Base-by-base conservation (phyloP, 1,140 invertebrate species). In the Ips nitidus region DNA sequence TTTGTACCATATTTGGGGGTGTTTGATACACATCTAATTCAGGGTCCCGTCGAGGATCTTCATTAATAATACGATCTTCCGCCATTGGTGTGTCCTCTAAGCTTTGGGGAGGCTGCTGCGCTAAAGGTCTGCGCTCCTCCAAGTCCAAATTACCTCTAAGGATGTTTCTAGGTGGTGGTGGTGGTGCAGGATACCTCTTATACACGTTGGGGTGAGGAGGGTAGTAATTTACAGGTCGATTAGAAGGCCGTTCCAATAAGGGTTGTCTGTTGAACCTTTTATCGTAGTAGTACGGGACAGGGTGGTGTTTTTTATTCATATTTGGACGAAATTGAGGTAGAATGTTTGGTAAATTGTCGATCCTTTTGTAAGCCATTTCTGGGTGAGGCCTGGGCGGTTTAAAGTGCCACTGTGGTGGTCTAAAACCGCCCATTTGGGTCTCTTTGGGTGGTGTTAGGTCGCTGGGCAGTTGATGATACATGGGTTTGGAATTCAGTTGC, bases 271-370 rank as follows among this genome's bases (percentile, higher is more conserved):
- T 73, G 6, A 75, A 69, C 22, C 72, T 66, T n/a, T 75, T 71
- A 55, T 75, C 72, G 22, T 62, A 72, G 47, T 73, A 66, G 53
- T 71, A 57, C 41, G 68, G 22, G 7, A 50, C 39, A 4, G 43
- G 64, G 8, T 60, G 45, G 39, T 70, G 68, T 62, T 64, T 64
- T 37, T 68, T 56, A 22, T 76, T 77, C 66, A 75, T 73, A 70
- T 90, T 90, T 0, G 89, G 89, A 58, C 88, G 80, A 65, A 90
- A 90, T 73, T 90, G 89, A 0, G 89, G 89, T 42, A 90, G 72
- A 71, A 90, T 90, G 72, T 90, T 90, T 0, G 89, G 89, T 53
- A 90, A 72, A 69, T 84, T 84, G 41, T 80, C 76, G 6, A 78
- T 77, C 37, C 60, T 78, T 53, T 81, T 82, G 61, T 82, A 80